Evolutionary conservation across 2,797 vertebrate genomes (phyloP), one percentile per base, ranked within the genome.

Genomic region (Peromyscus aztecus): DNA sequence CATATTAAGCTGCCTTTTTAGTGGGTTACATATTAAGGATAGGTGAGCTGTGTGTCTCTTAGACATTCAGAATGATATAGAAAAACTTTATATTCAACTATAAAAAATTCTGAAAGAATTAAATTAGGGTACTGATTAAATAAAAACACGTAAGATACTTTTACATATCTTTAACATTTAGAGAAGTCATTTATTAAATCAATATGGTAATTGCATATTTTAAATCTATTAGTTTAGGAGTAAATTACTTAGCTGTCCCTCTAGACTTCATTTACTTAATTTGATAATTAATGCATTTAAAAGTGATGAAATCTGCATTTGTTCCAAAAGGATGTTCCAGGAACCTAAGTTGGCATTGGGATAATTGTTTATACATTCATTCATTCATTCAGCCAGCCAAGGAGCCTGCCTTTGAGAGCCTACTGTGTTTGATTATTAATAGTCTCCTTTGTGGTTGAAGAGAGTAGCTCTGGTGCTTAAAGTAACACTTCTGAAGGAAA

Each of bases 191-290:
- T 93, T 95, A 78, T 49, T 94, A 31, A 94, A 8, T 94, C 43
- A 59, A 0, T 59, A 52, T 78, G 12, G 3, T 81, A 77, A 85
- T 84, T 96, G 67, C 31, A n/a, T 92, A 87, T 80, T 96, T 95
- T 94, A 89, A 94, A 92, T 92, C 14, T 29, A 46, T 31, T 86
- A 46, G 27, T 89, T 43, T 94, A 94, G 69, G 29, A 73, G 16
- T 93, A 80, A 89, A 89, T 95, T 95, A 16, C 37, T 89, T 94
- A 92, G 61, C 16, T 24, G 29, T 93, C n/a, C 91, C 59, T 95
- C 43, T 23, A 90, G 65, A 24, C 40, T 88, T 34, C 52, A 34
- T 95, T 96, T 90, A 65, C 34, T 84, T 92, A 85, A 89, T 82
- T 89, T 94, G 80, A 49, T 94, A 75, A 75, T 81, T 52, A 93